Evolutionary conservation across 2,797 vertebrate species (phyloP).

Genomic region (Taeniopygia guttata): DNA sequence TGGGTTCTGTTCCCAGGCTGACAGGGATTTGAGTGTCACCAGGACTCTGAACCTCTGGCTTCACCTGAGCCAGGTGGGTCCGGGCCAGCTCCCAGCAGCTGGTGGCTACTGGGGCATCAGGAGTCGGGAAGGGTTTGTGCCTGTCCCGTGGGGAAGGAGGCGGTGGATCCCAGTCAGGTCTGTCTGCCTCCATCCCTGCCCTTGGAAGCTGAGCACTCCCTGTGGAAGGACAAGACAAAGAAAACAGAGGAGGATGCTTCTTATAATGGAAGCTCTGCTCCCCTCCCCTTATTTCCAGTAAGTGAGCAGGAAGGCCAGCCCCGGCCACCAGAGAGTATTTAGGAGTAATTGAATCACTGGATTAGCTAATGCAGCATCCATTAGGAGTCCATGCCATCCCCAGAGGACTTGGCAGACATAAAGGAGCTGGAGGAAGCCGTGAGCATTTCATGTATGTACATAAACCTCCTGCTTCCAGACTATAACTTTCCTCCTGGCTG

Average conservation of each 20-base stretch:
- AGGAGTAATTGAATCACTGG: conserved; percentile 80
- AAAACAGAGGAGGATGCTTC: neutral
- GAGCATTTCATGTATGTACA: conserved; percentile 4
- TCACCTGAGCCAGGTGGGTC: neutral
- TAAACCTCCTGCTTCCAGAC: conserved; percentile 28
- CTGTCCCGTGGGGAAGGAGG: rapidly evolving
- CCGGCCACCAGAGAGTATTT: conserved; percentile 63
- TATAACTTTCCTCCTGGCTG: conserved; percentile 1
- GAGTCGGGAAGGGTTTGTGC: neutral
- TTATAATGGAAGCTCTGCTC: neutral
- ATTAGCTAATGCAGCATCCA: conserved; percentile 84
- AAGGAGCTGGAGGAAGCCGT: conserved; percentile 46
- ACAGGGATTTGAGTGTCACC: neutral
- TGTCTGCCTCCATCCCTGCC: neutral
- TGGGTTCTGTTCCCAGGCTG: neutral
- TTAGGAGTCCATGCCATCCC: conserved; percentile 72
- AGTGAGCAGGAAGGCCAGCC: conserved; percentile 61
- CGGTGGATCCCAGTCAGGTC: neutral
- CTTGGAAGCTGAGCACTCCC: neutral
- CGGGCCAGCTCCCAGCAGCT: neutral
- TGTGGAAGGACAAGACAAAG: neutral
- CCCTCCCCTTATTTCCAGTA: conserved; percentile 58
- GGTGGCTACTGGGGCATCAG: rapidly evolving
- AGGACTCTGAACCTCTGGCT: neutral
- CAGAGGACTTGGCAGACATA: conserved; percentile 54